Evolutionary conservation across 1,140 invertebrate genomes (phyloP).

Genomic region (Drosophila punjabiensis): DNA sequence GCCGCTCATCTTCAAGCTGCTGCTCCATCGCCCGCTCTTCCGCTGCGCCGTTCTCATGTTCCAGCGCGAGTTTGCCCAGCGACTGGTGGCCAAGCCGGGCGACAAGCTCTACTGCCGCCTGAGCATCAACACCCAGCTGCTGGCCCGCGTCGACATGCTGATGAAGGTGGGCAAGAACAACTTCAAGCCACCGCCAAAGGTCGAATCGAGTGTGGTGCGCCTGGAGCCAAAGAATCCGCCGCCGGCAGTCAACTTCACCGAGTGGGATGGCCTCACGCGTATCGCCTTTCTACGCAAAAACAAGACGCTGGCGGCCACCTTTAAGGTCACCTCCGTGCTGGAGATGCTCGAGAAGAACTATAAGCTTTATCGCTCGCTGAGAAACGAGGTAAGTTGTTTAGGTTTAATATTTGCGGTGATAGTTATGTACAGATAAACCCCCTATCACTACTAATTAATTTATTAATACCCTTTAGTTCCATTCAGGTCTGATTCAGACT

Average conservation of each 20-base stretch:
- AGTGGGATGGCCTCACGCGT: slow-evolving; percentile 98
- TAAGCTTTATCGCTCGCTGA: slow-evolving; percentile 93
- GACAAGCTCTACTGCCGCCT: slow-evolving; percentile 99
- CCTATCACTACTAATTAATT: no score
- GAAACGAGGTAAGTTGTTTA: slow-evolving; percentile 91
- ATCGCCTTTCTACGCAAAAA: slow-evolving; percentile 98
- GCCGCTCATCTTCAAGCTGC: slow-evolving; percentile 98
- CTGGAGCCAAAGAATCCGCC: slow-evolving; percentile 98
- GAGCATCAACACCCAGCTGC: slow-evolving; percentile 98
- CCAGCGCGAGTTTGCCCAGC: slow-evolving; percentile 98
- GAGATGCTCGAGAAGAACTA: slow-evolving; percentile 97
- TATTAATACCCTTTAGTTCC: no score
- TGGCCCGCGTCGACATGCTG: slow-evolving; percentile 97
- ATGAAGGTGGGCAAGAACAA: slow-evolving; percentile 99
- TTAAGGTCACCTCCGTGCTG: slow-evolving; percentile 93
- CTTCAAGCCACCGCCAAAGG: slow-evolving; percentile 98
- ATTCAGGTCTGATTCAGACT: no score
- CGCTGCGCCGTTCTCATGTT: slow-evolving; percentile 99
- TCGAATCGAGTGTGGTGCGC: slow-evolving; percentile 99
- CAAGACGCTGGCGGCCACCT: slow-evolving; percentile 94
- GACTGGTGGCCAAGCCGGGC: slow-evolving; percentile 98
- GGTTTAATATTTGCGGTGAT: background rate
- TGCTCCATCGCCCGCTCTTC: slow-evolving; percentile 95
- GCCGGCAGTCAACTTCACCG: slow-evolving; percentile 97
- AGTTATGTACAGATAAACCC: background rate